A percentile compares a stretch with the other conserved stretches of the same genome.
These are phyloP conservation scores for Eumaeus atala DNA, from an alignment of 1,140 invertebrate genomes.

Conservation along the genomic window DNA sequence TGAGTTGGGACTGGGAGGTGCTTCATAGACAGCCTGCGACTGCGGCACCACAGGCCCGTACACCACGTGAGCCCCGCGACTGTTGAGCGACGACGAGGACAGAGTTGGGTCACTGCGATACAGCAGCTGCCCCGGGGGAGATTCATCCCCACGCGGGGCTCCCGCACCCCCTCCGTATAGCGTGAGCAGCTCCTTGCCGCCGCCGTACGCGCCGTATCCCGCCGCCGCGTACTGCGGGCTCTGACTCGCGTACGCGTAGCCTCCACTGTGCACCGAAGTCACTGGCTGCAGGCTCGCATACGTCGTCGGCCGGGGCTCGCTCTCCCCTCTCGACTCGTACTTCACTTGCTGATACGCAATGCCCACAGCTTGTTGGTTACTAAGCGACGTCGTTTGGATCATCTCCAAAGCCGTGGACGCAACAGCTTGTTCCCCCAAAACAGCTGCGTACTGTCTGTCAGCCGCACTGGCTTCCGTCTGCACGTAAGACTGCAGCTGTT, in stretches of 20 bases:
- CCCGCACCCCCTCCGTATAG: conserved; percentile 48
- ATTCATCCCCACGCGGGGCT: conserved; percentile 51
- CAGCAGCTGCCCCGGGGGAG: conserved; percentile 60
- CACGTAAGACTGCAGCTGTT: conserved; percentile 46
- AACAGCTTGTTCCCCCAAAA: conserved; percentile 43
- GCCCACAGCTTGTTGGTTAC: conserved; percentile 61
- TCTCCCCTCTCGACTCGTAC: conserved; percentile 61
- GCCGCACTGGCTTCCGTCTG: conserved; percentile 31
- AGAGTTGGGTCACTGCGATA: conserved; percentile 77
- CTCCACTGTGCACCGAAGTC: conserved; percentile 45
- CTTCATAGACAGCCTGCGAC: conserved; percentile 67
- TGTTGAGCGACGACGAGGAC: conserved; percentile 70
- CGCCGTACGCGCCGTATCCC: conserved; percentile 41
- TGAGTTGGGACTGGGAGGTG: conserved; percentile 73
- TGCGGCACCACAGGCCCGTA: conserved; percentile 57
- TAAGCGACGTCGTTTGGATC: conserved; percentile 58
- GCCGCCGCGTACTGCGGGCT: conserved; percentile 8
- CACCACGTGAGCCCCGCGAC: conserved; percentile 58
- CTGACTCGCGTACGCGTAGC: conserved; percentile 28
- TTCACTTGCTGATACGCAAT: conserved; percentile 67
- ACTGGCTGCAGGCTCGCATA: conserved; percentile 70
- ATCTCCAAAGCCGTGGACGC: conserved; percentile 56
- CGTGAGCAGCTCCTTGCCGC: conserved; percentile 57
- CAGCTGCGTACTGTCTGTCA: conserved; percentile 45
- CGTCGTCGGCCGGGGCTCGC: conserved; percentile 48